A percentile compares a stretch with the other conserved stretches of the same genome.
phyloP scores from a whole-genome alignment of 2,888 invertebrate genomes.

The Sialis lutaria region DNA sequence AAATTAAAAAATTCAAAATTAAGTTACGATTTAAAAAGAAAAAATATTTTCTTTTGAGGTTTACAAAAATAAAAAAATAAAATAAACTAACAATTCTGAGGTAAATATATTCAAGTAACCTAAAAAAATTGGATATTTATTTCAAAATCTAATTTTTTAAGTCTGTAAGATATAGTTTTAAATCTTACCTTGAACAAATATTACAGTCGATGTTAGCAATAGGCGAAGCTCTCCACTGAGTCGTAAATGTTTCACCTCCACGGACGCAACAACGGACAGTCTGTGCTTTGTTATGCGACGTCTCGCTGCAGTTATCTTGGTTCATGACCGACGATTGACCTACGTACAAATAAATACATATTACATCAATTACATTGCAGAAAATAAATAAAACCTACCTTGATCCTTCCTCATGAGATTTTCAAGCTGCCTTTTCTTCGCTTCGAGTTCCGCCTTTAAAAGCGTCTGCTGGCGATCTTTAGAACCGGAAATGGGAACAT shows the following conservation, averaged over 20 bases:
- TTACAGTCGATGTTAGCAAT: slow-evolving; percentile 3
- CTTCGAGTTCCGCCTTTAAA: slow-evolving; percentile 37
- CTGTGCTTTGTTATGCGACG: slow-evolving; percentile 20
- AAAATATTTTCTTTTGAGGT: too few species aligned
- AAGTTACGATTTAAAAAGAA: too few species aligned
- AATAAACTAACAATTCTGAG: neutral
- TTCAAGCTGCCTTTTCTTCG: slow-evolving; percentile 46
- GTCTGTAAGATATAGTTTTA: neutral
- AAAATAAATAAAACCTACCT: slow-evolving; percentile 16
- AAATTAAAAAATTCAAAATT: too few species aligned
- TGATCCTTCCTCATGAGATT: slow-evolving; percentile 45
- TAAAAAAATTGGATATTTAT: neutral
- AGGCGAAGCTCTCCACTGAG: neutral
- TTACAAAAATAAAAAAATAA: too few species aligned
- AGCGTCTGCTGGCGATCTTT: slow-evolving; percentile 34
- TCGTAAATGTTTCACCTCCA: neutral
- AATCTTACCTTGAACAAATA: slow-evolving; percentile 7
- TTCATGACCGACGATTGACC: slow-evolving; percentile 24
- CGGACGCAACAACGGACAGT: slow-evolving; percentile 3
- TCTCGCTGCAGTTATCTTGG: slow-evolving; percentile 24
- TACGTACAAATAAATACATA: slow-evolving; percentile 9
- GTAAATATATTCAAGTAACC: too few species aligned
- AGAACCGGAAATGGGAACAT: slow-evolving; percentile 19
- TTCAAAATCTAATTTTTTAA: neutral
- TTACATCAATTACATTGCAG: neutral